Conservation (phyloP, 2,113 vertebrate genomes). For the Callorhinus ursinus region DNA sequence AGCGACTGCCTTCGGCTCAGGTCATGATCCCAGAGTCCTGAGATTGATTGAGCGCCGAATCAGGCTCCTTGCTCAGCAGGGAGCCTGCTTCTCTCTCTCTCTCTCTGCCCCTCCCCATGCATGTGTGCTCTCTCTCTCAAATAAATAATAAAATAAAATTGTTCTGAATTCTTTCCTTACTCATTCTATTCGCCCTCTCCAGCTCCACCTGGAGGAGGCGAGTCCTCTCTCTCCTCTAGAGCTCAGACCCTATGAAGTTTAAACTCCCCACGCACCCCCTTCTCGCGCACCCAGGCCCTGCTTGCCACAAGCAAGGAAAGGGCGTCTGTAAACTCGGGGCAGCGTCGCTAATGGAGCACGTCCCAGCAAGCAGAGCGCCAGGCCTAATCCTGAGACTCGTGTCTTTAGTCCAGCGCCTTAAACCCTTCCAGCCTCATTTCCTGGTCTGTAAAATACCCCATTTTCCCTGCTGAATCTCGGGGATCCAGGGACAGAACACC, state of each 20-base stretch:
- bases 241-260: background rate
- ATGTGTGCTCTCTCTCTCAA: too few relatives aligned
- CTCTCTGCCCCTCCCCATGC: too few relatives aligned
- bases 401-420: background rate
- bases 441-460: background rate
- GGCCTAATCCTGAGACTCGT: background rate
- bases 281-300: background rate
- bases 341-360: background rate
- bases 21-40: too few relatives aligned
- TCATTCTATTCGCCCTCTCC: background rate
- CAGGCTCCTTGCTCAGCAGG: too few relatives aligned
- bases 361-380: background rate
- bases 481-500: background rate
- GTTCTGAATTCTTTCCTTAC: background rate
- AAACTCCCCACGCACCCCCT: background rate
- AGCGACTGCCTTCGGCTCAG: too few relatives aligned
- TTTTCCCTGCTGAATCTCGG: background rate
- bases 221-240: background rate
- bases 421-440: background rate
- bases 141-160: too few relatives aligned
- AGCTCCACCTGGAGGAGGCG: background rate
- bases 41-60: fast-evolving
- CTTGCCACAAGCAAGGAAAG: background rate
- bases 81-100: too few relatives aligned
- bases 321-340: fast-evolving